Evolutionary conservation across 64 coral and sea anemone genomes (phyloP).

Genomic region (Catalaphyllia jardinei): DNA sequence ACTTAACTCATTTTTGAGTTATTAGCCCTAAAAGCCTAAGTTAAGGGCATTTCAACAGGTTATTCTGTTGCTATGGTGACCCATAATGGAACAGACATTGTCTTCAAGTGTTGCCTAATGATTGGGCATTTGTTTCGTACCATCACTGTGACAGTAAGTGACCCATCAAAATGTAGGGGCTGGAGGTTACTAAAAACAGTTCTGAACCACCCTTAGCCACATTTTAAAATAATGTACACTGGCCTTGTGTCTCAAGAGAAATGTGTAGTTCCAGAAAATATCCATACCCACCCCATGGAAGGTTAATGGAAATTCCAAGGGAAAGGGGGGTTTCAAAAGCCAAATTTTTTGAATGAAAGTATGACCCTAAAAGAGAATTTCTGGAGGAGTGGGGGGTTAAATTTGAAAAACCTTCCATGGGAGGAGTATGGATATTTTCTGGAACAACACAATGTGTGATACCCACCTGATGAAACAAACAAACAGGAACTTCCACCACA

Average conservation of each 20-base stretch:
- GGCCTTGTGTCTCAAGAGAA: not conserved
- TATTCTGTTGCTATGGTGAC: not conserved
- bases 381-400: too few species aligned
- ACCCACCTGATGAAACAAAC: not conserved
- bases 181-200: not conserved
- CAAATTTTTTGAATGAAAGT: too few species aligned
- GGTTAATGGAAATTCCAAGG: too few species aligned
- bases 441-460: too few species aligned
- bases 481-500: not conserved
- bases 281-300: too few species aligned
- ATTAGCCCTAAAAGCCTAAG: not conserved
- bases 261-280: too few species aligned
- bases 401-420: too few species aligned
- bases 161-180: not conserved
- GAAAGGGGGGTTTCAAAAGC: too few species aligned
- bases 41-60: not conserved
- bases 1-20: too few species aligned
- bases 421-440: too few species aligned
- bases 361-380: too few species aligned
- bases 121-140: too few species aligned
- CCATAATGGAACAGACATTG: not conserved
- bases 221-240: conserved; percentile 10
- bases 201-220: not conserved
- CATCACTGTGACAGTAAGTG: not conserved
- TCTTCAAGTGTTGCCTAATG: not conserved